These are phyloP conservation scores for Parnassius orleans DNA, from an alignment of 2,888 invertebrate species.

Conservation along the genomic window DNA sequence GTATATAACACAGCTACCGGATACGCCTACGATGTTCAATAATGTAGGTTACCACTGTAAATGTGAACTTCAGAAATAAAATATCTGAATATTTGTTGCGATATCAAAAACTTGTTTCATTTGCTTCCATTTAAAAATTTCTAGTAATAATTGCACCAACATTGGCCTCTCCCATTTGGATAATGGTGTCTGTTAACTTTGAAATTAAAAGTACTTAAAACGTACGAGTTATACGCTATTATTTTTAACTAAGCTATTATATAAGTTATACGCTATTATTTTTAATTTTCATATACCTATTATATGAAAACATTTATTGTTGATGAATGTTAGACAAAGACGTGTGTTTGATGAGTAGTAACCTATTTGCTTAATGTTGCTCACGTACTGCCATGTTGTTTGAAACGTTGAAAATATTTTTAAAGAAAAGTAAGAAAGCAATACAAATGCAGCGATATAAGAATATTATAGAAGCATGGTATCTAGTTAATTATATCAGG, in stretches of 20 bases:
- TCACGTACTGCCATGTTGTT: neutral
- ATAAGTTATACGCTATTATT: no score
- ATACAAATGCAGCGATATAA: slow-evolving; percentile 31
- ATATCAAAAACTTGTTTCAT: slow-evolving; percentile 69
- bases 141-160: neutral
- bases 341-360: no score
- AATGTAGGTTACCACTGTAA: slow-evolving; percentile 70
- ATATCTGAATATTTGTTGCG: slow-evolving; percentile 69
- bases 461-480: slow-evolving; percentile 44
- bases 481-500: slow-evolving; percentile 39
- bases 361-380: slow-evolving; percentile 3
- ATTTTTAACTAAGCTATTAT: no score
- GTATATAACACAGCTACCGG: slow-evolving; percentile 69
- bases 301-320: no score
- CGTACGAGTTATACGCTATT: no score
- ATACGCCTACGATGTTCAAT: slow-evolving; percentile 73
- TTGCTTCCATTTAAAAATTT: slow-evolving; percentile 32
- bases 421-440: slow-evolving; percentile 11
- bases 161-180: neutral
- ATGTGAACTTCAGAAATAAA: slow-evolving; percentile 70
- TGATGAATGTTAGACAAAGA: no score
- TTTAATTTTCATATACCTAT: no score
- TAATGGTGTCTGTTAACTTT: neutral
- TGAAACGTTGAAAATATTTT: neutral
- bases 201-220: neutral